Evolutionary conservation across 1,140 invertebrate genomes (phyloP).

Genomic region (Epicauta chinensis): DNA sequence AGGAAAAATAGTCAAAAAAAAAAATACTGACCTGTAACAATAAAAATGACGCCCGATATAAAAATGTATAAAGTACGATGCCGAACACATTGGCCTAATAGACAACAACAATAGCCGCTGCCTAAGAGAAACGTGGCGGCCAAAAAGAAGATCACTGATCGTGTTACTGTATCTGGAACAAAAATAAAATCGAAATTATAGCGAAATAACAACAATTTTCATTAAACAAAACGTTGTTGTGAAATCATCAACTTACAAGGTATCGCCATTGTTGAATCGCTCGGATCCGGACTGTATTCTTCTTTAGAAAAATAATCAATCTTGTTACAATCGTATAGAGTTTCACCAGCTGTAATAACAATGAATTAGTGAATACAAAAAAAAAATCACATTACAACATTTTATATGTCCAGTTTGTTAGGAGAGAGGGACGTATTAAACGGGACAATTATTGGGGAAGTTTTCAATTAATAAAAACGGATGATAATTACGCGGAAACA

Average conservation of each 20-base stretch:
- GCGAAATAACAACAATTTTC: neutral
- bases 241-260: slow-evolving; percentile 81
- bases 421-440: neutral
- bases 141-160: slow-evolving; percentile 61
- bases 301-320: slow-evolving; percentile 82
- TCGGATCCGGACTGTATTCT: slow-evolving; percentile 76
- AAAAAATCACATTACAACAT: too few species aligned
- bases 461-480: slow-evolving; percentile 12
- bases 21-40: slow-evolving; percentile 57
- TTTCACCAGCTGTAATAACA: slow-evolving; percentile 40
- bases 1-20: too few species aligned
- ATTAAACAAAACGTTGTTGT: neutral
- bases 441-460: slow-evolving; percentile 14
- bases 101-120: slow-evolving; percentile 57
- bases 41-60: slow-evolving; percentile 63
- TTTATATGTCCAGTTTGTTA: too few species aligned
- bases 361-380: neutral
- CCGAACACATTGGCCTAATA: slow-evolving; percentile 57
- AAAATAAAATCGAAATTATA: slow-evolving; percentile 1
- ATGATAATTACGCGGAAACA: neutral
- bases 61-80: slow-evolving; percentile 59
- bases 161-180: slow-evolving; percentile 63
- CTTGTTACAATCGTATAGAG: slow-evolving; percentile 60
- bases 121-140: slow-evolving; percentile 56
- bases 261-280: slow-evolving; percentile 82